Base-by-base conservation (phyloP, 2,888 invertebrate genomes). In the Exocentrus adspersus region DNA sequence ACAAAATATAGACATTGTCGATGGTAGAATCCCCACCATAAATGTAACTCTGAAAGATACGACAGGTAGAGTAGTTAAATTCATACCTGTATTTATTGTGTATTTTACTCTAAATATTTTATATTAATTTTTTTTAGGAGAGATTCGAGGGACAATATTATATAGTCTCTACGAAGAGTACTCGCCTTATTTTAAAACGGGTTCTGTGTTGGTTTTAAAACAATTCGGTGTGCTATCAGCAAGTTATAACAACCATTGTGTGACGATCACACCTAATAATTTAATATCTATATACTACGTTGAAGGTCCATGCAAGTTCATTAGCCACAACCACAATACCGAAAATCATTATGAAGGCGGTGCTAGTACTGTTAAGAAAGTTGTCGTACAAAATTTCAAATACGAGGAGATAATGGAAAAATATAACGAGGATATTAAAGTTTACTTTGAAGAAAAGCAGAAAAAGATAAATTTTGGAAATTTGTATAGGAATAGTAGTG, bases 251-350 rank as follows among this genome's bases (percentile, higher is more conserved):
- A 76, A 75, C 58, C 74, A 77, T 63, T 76, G 76, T 67, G 60
- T 80, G 20, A 77, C 74, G 7, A 77, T 80, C 46, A 79, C 78
- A 3, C 57, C 72, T 17, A 78, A 80, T 54, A 81, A 78, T 72
- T 69, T 81, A 28, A 56, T 80, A 17, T 60, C 72, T 10, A 77
- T 81, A 58, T 81, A 81, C 52, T 67, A 54, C 12, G 1, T 52
- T n/a, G 51, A 54, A 12, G 58, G 50, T 16, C 37, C n/a, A 21
- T 50, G 43, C 30, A 42, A 51, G 6, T 10, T 12, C 0, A 10
- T 16, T 1, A 50, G 30, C 2, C 16, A 43, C 2, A 10, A 43
- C 28, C 10, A 1, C 12, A 20, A 21, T 51, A 16, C 1, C 6
- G 32, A 32, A 19, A n/a, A 32, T 51, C 16, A 2, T 7, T 9